phyloP scores from a whole-genome alignment of 1,140 invertebrate genomes.

The Tetragonula clypearis region DNA sequence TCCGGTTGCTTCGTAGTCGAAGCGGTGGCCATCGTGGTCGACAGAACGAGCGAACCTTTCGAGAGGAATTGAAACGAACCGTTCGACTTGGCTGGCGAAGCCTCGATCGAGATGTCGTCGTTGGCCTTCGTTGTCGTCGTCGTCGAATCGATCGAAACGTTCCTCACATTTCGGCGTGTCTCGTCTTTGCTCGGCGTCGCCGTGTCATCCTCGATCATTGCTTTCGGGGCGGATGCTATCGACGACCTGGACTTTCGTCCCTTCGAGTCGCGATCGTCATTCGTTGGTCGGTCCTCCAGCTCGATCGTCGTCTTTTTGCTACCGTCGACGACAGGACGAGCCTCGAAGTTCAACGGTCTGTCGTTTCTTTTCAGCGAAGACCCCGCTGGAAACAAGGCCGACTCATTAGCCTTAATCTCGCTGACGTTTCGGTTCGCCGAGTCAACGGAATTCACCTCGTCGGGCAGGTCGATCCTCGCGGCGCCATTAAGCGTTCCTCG shows the following conservation, averaged over 20 bases:
- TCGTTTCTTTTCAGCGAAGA: not conserved
- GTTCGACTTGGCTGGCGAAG: not conserved
- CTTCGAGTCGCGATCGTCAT: not conserved
- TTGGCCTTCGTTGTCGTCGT: too few relatives aligned
- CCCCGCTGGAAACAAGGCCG: not conserved
- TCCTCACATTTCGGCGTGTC: too few relatives aligned
- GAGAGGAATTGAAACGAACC: not conserved
- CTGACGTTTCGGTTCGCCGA: not conserved
- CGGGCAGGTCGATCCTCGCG: not conserved
- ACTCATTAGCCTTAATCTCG: slow-evolving; percentile 2
- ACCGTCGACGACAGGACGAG: not conserved
- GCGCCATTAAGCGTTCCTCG: not conserved
- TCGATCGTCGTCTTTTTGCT: not conserved
- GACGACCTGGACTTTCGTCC: slow-evolving; percentile 20
- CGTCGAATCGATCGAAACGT: not conserved
- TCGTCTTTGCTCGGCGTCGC: too few relatives aligned
- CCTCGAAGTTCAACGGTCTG: too few relatives aligned
- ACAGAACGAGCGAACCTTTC: too few relatives aligned
- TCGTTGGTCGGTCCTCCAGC: not conserved
- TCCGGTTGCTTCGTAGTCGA: too few relatives aligned
- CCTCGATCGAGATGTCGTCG: not conserved
- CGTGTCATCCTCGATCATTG: too few relatives aligned
- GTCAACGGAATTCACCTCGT: not conserved
- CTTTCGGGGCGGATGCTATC: not conserved
- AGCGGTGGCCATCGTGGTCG: too few relatives aligned